Evolutionary conservation across 2,113 vertebrate genomes (phyloP), one percentile per base, ranked within the genome.

Genomic region (Pollachius pollachius): DNA sequence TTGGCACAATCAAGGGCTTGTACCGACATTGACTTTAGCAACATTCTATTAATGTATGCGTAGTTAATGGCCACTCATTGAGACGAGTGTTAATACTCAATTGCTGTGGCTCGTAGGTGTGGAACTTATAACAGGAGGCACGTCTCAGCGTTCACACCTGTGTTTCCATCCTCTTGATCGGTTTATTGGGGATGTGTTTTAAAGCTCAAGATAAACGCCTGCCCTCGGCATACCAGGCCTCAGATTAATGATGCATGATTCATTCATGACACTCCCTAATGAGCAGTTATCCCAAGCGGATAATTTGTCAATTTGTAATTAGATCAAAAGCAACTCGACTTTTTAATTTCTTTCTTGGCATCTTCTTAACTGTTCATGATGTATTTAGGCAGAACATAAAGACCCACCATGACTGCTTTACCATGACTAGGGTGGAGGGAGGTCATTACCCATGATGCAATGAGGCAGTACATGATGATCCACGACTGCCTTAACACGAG

Each of bases 311-410:
- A 75, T 67, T 61, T 60, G 60, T 88, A 76, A 91, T 88, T 83
- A 81, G 78, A 87, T 89, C 79, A 88, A 81, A 75, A 80, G 64
- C 71, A 81, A 85, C 82, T 84, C 84, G 76, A 84, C 12, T 48
- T 48, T 9, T 48, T 9, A 41, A 3, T 13, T 48, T 74, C 66
- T 81, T 48, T 48, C 82, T 79, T 70, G 67, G 69, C 67, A 73
- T 59, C 72, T 80, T 57, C 54, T 54, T 82, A 78, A 76, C 70
- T 67, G 54, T 70, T 77, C 80, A 57, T 77, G 79, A 87, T 81
- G 75, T 72, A 86, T 89, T 89, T 91, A 81, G 65, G 78, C 73
- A 69, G 75, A 83, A 86, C 69, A 74, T 73, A 80, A 80, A 79
- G 78, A 76, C 58, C 74, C 52, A 79, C 79, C 23, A 2, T 23